Evolutionary conservation across 2,113 vertebrate genomes (phyloP).

Genomic region (Scalopus aquaticus): DNA sequence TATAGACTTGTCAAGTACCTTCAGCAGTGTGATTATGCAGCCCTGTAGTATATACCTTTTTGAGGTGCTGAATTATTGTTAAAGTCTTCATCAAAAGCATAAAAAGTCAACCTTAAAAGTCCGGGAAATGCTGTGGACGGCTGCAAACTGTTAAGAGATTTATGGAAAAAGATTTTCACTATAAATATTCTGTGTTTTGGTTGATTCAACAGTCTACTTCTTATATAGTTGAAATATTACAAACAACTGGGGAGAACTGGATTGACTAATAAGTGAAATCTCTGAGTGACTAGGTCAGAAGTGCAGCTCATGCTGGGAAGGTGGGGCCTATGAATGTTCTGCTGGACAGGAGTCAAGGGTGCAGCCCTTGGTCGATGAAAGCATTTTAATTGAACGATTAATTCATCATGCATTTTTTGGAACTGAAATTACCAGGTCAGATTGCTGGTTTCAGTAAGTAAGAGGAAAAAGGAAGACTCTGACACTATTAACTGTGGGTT

Average conservation of each 20-base stretch:
- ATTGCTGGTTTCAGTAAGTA: background rate
- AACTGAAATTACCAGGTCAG: background rate
- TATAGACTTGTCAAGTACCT: constrained; percentile 36
- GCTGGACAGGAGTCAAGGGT: background rate
- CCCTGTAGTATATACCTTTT: constrained; percentile 57
- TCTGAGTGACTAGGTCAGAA: background rate
- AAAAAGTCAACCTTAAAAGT: constrained; percentile 51
- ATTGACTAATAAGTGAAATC: background rate
- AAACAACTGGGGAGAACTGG: constrained; percentile 11
- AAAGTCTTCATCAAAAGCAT: background rate
- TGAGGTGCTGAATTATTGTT: constrained; percentile 31
- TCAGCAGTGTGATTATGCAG: constrained; percentile 37
- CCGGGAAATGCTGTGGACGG: background rate
- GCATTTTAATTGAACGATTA: background rate
- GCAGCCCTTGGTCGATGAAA: background rate
- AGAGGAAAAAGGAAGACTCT: background rate
- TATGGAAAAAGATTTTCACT: constrained; percentile 25
- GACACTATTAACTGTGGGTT: background rate
- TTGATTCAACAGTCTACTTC: constrained; percentile 27
- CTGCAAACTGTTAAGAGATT: constrained; percentile 4
- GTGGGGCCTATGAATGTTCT: background rate
- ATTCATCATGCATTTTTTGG: background rate
- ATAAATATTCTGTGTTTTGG: constrained; percentile 39
- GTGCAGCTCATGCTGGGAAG: background rate
- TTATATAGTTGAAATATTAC: background rate